phyloP scores from a whole-genome alignment of 2,888 invertebrate genomes.

The Ochlodes sylvanus region DNA sequence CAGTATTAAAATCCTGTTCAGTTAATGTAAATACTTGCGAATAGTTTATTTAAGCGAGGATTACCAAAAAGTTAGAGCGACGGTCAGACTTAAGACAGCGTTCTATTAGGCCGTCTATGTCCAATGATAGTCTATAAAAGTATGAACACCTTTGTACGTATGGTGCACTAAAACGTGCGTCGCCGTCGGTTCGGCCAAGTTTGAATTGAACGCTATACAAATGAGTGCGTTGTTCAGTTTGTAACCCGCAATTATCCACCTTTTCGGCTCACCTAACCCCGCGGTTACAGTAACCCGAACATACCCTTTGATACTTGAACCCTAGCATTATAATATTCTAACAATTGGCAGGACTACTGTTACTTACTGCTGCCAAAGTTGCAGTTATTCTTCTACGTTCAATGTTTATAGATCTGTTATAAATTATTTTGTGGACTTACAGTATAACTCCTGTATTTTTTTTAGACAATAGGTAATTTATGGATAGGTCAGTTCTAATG shows the following conservation, averaged over 20 bases:
- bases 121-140: neutral
- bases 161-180: neutral
- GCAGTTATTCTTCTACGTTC: no score
- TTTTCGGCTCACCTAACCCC: neutral
- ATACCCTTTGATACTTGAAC: slow-evolving; percentile 4
- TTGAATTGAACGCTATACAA: slow-evolving; percentile 3
- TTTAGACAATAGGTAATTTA: no score
- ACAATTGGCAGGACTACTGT: slow-evolving; percentile 2
- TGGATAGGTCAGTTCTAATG: no score
- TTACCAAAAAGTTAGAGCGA: no score
- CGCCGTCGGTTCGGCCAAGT: neutral
- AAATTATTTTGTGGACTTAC: no score
- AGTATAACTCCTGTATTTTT: no score
- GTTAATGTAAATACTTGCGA: no score
- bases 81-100: no score
- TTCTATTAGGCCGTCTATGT: neutral
- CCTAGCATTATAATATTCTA: neutral
- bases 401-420: no score
- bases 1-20: neutral
- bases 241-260: slow-evolving; percentile 26
- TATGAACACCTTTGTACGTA: neutral
- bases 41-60: no score
- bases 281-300: neutral
- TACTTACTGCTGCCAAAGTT: no score
- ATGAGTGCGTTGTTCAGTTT: slow-evolving; percentile 18